Base-by-base conservation (phyloP, 2,113 vertebrate genomes). In the Spizaetus ornatus region DNA sequence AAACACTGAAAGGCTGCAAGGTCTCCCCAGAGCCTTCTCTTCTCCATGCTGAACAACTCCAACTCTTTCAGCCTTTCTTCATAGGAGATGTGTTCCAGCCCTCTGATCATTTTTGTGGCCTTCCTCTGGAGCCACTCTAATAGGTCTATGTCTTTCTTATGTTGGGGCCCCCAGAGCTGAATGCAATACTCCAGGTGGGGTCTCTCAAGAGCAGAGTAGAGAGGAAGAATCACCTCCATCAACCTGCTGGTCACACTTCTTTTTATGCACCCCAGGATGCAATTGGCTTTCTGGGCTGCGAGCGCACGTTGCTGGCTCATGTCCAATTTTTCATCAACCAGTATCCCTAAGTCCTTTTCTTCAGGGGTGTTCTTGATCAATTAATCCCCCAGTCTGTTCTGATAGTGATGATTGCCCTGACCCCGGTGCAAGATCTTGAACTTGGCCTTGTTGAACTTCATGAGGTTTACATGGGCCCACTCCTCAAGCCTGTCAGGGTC, bases 291-390 rank as follows among this genome's bases (percentile, higher is more conserved):
- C 50, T 52, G 50, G 50, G 50, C 50, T 52, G 50, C 0, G 9
- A 52, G 15, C 1, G 5, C 15, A 16, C 6, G 6, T 48, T 73
- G n/a, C 59, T 0, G 1, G 10, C 25, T 65, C 18, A 29, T 25
- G 16, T 31, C 26, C 31, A 23, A 18, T n/a, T 48, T 77, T 78
- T 32, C 38, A 36, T 21, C 14, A 7, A 55, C 38, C 45, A 23
- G 7, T 29, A 55, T 8, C 5, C 25, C 42, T 5, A 63, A 19
- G 26, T 27, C 42, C 25, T 62, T 32, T 9, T 56, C 36, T 11
- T 43, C 12, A 50, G 22, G 8, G 20, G 21, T 71, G 21, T 18
- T 63, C 9, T 56, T 0, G 1, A 48, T 23, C 17, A 27, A 0
- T 62, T 56, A 56, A 22, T 85, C 9, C 6, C 18, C 32, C 5